Percentiles rank a stretch among this genome's conserved stretches.
Conservation (phyloP, 2,888 invertebrate genomes). For the Xanthorhoe spadicearia region DNA sequence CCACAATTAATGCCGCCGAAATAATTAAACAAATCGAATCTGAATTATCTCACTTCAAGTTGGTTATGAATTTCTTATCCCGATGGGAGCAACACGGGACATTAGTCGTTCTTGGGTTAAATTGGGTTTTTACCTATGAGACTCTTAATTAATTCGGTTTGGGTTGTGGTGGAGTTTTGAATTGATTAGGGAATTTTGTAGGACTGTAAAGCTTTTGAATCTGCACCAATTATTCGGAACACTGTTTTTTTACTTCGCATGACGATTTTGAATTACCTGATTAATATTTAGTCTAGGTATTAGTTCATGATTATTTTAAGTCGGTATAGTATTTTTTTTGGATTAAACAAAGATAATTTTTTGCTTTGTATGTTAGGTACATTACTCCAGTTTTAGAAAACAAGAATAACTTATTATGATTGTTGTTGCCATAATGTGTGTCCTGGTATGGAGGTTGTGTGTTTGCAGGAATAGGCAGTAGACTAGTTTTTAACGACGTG, state of each 20-base stretch:
- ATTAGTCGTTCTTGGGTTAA: constrained; percentile 38
- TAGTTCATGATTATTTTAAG: too few relatives aligned
- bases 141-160: constrained; percentile 30
- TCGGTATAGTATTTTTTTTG: too few relatives aligned
- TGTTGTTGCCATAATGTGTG: too few relatives aligned
- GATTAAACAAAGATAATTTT: too few relatives aligned
- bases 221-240: neutral
- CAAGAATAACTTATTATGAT: too few relatives aligned
- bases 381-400: too few relatives aligned
- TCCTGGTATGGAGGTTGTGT: too few relatives aligned
- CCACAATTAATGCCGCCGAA: constrained; percentile 28
- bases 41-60: constrained; percentile 41
- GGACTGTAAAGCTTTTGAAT: neutral
- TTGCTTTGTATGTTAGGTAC: too few relatives aligned
- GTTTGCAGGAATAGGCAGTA: too few relatives aligned
- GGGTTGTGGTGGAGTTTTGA: constrained; percentile 14
- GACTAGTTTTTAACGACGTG: too few relatives aligned
- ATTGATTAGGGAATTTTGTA: constrained; percentile 7
- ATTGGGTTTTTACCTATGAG: constrained; percentile 35
- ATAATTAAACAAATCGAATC: constrained; percentile 45
- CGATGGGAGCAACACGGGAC: constrained; percentile 37
- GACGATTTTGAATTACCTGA: neutral
- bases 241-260: too few relatives aligned
- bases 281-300: neutral
- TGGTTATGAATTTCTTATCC: constrained; percentile 44